phyloP scores from a whole-genome alignment of 2,888 invertebrate species.

The Eurytoma californica region DNA sequence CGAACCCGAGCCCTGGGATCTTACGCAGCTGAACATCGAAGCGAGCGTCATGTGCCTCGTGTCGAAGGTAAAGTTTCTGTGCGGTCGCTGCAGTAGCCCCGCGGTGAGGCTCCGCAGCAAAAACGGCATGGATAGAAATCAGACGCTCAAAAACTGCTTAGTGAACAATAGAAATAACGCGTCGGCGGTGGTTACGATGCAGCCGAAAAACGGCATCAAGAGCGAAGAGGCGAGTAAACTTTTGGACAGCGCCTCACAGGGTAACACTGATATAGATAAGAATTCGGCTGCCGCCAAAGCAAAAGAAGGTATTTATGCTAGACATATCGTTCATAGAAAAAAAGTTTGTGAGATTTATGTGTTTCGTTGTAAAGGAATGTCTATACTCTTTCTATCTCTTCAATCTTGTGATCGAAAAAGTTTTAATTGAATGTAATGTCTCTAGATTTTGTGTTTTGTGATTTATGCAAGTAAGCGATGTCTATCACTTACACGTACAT shows the following conservation, averaged over 20 bases:
- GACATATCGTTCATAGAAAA: no score
- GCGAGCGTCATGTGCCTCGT: constrained; percentile 91
- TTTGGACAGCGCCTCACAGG: constrained; percentile 61
- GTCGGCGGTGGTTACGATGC: constrained; percentile 69
- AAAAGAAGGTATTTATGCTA: constrained; percentile 68
- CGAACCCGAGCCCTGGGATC: constrained; percentile 90
- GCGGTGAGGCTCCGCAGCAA: constrained; percentile 81
- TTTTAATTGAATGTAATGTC: no score
- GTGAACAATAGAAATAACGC: constrained; percentile 59
- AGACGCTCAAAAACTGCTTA: constrained; percentile 65
- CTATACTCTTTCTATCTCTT: no score
- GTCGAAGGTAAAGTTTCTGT: constrained; percentile 88
- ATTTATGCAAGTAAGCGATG: no score
- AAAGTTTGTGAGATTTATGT: no score
- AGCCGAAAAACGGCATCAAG: constrained; percentile 69
- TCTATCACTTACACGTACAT: no score
- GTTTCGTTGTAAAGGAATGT: no score
- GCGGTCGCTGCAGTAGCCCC: constrained; percentile 84
- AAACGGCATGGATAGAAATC: constrained; percentile 65
- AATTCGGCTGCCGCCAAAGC: constrained; percentile 69
- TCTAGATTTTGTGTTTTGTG: no score
- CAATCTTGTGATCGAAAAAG: no score
- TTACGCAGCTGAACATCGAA: constrained; percentile 90
- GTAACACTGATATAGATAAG: constrained; percentile 62
- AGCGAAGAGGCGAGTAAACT: constrained; percentile 70